phyloP scores from a whole-genome alignment of 2,797 vertebrate species.

The Diplodus puntazzo region DNA sequence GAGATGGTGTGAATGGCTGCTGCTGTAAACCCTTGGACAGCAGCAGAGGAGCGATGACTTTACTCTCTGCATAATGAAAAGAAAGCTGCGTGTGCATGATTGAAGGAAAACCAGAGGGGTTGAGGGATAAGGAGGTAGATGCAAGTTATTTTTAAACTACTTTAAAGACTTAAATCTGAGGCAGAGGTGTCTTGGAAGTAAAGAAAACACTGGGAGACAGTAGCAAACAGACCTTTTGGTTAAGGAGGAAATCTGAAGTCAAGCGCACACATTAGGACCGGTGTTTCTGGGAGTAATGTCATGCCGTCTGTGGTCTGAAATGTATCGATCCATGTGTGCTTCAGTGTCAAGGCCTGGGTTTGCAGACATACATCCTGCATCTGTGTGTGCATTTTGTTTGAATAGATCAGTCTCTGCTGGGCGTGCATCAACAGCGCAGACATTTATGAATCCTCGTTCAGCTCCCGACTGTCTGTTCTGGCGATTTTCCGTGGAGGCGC shows the following conservation, averaged over 20 bases:
- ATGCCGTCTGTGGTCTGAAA: constrained; percentile 38
- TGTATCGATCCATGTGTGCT: constrained; percentile 26
- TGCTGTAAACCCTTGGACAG: constrained; percentile 34
- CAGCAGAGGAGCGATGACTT: constrained; percentile 18
- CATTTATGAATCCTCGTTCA: constrained; percentile 89
- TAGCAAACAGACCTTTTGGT: constrained; percentile 36
- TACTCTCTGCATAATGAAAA: constrained; percentile 16
- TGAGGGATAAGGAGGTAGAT: constrained; percentile 62
- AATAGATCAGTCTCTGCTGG: constrained; percentile 50
- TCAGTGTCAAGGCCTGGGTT: constrained; percentile 36
- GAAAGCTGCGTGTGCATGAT: constrained; percentile 20
- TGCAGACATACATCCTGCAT: constrained; percentile 43
- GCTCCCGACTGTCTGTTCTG: constrained; percentile 90
- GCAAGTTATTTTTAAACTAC: constrained; percentile 40
- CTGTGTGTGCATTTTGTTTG: constrained; percentile 27
- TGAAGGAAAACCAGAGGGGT: constrained; percentile 21
- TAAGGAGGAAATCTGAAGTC: constrained; percentile 22
- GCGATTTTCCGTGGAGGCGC: constrained; percentile 91
- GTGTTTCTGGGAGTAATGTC: background rate
- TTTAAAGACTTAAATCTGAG: constrained; percentile 35
- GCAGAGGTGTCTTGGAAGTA: constrained; percentile 46
- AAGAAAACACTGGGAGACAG: constrained; percentile 17
- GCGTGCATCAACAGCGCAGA: constrained; percentile 11
- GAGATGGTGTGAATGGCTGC: constrained; percentile 18
- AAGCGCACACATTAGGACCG: constrained; percentile 28